Evolutionary conservation across 2,888 invertebrate species (phyloP), one percentile per base, ranked within the genome.

Genomic region (Scrobipalpa costella): DNA sequence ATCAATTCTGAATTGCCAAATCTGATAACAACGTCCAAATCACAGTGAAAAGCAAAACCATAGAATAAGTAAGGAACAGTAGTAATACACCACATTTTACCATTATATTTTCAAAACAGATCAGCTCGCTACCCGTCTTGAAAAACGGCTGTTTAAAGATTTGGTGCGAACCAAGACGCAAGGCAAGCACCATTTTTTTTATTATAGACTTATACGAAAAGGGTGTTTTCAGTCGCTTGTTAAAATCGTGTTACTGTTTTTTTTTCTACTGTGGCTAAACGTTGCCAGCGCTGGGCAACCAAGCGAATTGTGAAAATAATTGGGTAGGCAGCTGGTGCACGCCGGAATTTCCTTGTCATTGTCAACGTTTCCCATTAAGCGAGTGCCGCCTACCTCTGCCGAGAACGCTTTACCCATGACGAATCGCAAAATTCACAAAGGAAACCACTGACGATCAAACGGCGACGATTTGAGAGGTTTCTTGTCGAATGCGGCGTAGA

Each of bases 301-400:
- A 66, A 72, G 70, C 73, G 72, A 71, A 79, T 81, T 74, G 80
- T 75, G 68, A 81, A 80, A 84, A 84, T 82, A 84, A 84, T 84
- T 84, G 78, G 81, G 75, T 74, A 80, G 62, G 73, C 77, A 80
- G 80, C 74, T 76, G 79, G 73, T 72, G 78, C 74, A 73, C 74
- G 73, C 76, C 82, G 83, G 85, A 84, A 85, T 78, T 86, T 84
- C 84, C 86, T 79, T 70, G 78, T 84, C 79, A 86, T 85, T 86
- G 83, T 84, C 74, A 79, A 79, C 75, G 75, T 76, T 82, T 83
- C 76, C 82, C 77, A 80, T 83, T 79, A 83, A 76, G 55, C 55
- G 55, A 33, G 33, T n/a, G n/a, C n/a, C 33, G 55, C 33, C 55
- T 55, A 27, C 55, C 27, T 33, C 55, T 33, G n/a, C 68, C 72